phyloP scores from a whole-genome alignment of 2,797 vertebrate genomes.

The Myripristis murdjan region DNA sequence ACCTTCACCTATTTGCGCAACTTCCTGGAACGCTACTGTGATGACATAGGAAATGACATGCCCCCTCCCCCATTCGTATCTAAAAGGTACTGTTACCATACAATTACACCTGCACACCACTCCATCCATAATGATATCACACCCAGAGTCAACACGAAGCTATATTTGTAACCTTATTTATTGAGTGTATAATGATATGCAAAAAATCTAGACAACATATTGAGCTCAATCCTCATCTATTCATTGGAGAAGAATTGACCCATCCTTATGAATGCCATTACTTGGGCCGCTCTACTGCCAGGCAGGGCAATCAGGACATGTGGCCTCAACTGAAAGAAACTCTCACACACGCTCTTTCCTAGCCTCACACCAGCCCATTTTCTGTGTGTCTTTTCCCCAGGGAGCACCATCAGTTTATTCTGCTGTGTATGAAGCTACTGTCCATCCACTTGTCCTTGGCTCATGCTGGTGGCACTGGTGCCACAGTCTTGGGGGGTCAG shows the following conservation, averaged over 20 bases:
- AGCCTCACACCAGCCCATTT: too few species aligned
- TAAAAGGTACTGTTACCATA: slow-evolving; percentile 78
- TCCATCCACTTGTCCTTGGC: slow-evolving; percentile 89
- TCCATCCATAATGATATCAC: too few species aligned
- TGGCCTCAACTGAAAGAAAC: too few species aligned
- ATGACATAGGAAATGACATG: slow-evolving; percentile 82
- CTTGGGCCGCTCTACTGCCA: too few species aligned
- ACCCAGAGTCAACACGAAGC: too few species aligned
- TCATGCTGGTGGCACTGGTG: slow-evolving; percentile 88
- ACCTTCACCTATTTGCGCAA: slow-evolving; percentile 87
- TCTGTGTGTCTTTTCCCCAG: slow-evolving; percentile 62
- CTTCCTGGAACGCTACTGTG: slow-evolving; percentile 88
- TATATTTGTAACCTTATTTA: too few species aligned
- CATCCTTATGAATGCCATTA: not conserved
- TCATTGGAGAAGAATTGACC: too few species aligned
- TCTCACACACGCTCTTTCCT: not conserved
- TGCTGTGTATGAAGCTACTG: slow-evolving; percentile 89
- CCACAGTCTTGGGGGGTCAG: slow-evolving; percentile 87
- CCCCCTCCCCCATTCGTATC: slow-evolving; percentile 86
- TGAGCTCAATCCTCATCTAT: not conserved
- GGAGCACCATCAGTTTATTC: slow-evolving; percentile 89
- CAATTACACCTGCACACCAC: not conserved
- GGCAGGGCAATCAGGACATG: too few species aligned
- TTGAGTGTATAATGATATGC: too few species aligned
- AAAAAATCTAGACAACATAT: not conserved